These are phyloP conservation scores for Puma concolor DNA, from an alignment of 2,113 vertebrate species.

Conservation along the genomic window DNA sequence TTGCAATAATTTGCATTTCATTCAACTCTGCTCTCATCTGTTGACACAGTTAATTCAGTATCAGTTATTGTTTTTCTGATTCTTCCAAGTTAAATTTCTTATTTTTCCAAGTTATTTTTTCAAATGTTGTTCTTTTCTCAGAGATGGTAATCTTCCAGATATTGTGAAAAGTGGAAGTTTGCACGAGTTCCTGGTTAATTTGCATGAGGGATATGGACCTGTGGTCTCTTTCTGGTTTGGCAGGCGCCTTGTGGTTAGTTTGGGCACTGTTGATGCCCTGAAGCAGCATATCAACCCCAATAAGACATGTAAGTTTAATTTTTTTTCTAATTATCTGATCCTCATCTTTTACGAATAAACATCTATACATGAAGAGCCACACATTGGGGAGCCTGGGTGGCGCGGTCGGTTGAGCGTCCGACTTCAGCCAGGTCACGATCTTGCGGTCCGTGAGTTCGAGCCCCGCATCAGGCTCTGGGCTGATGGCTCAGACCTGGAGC, in stretches of 20 bases:
- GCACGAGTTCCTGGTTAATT: conserved; percentile 93
- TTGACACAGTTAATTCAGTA: neutral
- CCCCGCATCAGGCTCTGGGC: no score
- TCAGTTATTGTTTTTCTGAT: neutral
- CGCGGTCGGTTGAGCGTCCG: no score
- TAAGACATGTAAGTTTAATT: conserved; percentile 89
- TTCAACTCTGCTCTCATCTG: neutral
- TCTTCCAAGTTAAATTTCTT: conserved; percentile 1
- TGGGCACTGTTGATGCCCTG: conserved; percentile 92
- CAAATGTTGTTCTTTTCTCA: conserved; percentile 77
- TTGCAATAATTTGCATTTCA: conserved; percentile 41
- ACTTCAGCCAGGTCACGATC: no score
- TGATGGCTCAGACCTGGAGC: no score
- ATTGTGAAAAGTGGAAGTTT: conserved; percentile 93
- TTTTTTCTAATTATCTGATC: neutral
- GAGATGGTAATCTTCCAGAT: conserved; percentile 97
- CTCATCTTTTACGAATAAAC: neutral
- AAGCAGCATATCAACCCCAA: conserved; percentile 96
- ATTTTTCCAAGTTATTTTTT: conserved; percentile 44
- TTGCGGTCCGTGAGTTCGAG: no score
- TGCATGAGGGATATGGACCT: conserved; percentile 93
- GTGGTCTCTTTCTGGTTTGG: conserved; percentile 98
- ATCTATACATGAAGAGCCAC: neutral
- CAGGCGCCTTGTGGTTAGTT: conserved; percentile 93
- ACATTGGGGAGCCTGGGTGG: no score